These are phyloP conservation scores for Cololabis saira DNA, from an alignment of 2,113 vertebrate species.

Conservation along the genomic window DNA sequence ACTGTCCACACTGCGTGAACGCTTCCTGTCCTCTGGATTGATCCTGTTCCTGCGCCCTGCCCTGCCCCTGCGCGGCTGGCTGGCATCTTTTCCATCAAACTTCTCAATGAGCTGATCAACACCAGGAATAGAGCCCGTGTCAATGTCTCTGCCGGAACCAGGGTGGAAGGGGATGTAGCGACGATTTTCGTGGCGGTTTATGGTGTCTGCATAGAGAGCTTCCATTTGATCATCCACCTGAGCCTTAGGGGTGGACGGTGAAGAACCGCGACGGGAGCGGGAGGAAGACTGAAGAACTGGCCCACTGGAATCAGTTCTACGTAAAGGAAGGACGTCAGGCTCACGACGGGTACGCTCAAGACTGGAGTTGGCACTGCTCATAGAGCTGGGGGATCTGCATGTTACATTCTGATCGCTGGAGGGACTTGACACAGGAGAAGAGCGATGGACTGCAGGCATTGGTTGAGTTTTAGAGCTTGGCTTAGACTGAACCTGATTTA, in stretches of 20 bases:
- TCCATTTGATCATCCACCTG: constrained; percentile 87
- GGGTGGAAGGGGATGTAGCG: constrained; percentile 95
- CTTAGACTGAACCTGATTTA: constrained; percentile 47
- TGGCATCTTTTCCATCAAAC: constrained; percentile 87
- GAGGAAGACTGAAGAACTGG: constrained; percentile 81
- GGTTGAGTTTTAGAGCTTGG: constrained; percentile 27
- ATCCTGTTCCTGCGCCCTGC: constrained; percentile 88
- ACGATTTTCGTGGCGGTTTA: constrained; percentile 94
- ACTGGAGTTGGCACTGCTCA: constrained; percentile 76
- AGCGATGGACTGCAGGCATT: constrained; percentile 61
- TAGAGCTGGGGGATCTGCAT: constrained; percentile 52
- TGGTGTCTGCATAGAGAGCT: constrained; percentile 88
- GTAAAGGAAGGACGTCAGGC: constrained; percentile 91
- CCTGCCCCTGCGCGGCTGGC: constrained; percentile 87
- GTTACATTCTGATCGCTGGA: constrained; percentile 56
- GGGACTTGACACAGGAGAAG: constrained; percentile 48
- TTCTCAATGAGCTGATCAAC: constrained; percentile 95
- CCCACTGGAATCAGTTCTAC: constrained; percentile 87
- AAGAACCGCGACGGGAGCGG: constrained; percentile 84
- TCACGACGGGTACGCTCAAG: constrained; percentile 78
- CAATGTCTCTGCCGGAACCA: constrained; percentile 94
- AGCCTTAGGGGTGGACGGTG: constrained; percentile 83
- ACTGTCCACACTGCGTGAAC: constrained; percentile 92
- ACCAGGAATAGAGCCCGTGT: constrained; percentile 89
- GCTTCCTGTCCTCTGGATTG: constrained; percentile 89